A percentile compares a stretch with the other conserved stretches of the same genome.
Conservation (phyloP, 2,888 invertebrate genomes). For the Doris montereyensis region DNA sequence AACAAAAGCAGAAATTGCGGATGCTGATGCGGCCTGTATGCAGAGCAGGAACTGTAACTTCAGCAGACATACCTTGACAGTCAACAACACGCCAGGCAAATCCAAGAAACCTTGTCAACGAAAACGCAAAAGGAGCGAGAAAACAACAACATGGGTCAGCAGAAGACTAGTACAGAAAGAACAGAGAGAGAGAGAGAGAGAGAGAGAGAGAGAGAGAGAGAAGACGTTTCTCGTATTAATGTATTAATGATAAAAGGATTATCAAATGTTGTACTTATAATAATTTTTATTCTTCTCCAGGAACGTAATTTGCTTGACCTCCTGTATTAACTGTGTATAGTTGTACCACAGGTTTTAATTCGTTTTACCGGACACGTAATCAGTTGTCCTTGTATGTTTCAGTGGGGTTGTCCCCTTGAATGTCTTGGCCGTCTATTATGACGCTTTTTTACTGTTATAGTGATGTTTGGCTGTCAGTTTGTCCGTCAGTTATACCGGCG, state of each 20-base stretch:
- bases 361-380: background rate
- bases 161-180: no score
- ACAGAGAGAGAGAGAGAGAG: no score
- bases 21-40: conserved; percentile 6
- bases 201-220: no score
- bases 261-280: no score
- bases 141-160: background rate
- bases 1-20: conserved; percentile 10
- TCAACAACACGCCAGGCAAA: background rate
- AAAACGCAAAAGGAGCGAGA: conserved; percentile 9
- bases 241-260: no score
- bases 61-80: background rate
- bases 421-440: background rate
- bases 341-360: no score
- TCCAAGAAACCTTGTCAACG: background rate
- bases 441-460: background rate
- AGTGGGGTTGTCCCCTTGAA: background rate
- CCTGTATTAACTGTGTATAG: no score
- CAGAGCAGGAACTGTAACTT: background rate
- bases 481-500: background rate
- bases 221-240: no score
- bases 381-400: background rate
- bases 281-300: no score
- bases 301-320: no score
- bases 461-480: background rate